Conservation (phyloP, 2,113 vertebrate genomes). For the Apteryx mantelli region DNA sequence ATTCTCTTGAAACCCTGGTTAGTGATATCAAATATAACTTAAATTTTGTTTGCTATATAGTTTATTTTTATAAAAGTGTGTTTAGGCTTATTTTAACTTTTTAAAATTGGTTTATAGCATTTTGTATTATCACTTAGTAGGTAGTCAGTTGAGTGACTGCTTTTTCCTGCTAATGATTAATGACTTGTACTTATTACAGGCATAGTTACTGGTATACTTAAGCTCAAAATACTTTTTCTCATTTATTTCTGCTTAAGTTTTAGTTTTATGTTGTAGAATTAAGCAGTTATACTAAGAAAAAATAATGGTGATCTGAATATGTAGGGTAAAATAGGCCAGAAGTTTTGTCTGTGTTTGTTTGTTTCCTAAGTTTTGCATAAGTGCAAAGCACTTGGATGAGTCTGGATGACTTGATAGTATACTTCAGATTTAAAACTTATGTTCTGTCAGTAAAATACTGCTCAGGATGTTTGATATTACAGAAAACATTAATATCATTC, state of each 20-base stretch:
- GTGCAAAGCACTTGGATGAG: not conserved
- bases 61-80: not conserved
- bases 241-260: not conserved
- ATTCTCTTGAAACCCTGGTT: not conserved
- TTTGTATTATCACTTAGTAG: not conserved
- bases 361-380: not conserved
- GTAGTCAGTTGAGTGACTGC: not conserved
- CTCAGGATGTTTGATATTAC: accelerated
- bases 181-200: not conserved
- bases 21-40: not conserved
- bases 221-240: not conserved
- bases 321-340: not conserved
- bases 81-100: not conserved
- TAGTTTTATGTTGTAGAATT: not conserved
- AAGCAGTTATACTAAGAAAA: not conserved
- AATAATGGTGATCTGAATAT: not conserved
- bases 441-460: not conserved
- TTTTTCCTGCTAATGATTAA: not conserved
- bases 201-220: not conserved
- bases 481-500: accelerated
- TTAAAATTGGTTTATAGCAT: not conserved
- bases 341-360: not conserved
- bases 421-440: not conserved
- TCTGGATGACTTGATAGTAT: not conserved
- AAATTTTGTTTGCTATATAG: not conserved